Conservation (phyloP, 2,113 vertebrate species). For the Anolis carolinensis region DNA sequence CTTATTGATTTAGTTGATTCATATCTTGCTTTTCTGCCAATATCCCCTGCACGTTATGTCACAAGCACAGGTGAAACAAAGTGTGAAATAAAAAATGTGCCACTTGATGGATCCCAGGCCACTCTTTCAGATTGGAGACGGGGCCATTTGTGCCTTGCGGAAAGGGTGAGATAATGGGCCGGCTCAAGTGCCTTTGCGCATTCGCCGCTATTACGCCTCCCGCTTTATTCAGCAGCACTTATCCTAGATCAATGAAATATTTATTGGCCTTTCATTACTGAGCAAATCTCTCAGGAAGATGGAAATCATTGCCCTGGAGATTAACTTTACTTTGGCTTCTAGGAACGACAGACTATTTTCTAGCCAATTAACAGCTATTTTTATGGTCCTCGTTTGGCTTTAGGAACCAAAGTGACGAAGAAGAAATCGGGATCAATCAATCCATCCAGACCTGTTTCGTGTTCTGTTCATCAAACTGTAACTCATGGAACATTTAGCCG, state of each 20-base stretch:
- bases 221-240: conserved; percentile 79
- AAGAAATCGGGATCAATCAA: conserved; percentile 51
- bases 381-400: conserved; percentile 70
- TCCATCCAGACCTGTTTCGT: conserved; percentile 44
- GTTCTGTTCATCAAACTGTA: conserved; percentile 16
- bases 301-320: conserved; percentile 68
- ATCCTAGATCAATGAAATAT: conserved; percentile 81
- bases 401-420: conserved; percentile 64
- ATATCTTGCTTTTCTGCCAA: no score
- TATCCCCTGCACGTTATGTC: neutral
- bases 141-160: conserved; percentile 61
- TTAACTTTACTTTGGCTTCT: conserved; percentile 73
- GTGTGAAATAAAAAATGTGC: neutral
- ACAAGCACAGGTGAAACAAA: neutral
- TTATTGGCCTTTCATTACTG: conserved; percentile 80
- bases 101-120: neutral
- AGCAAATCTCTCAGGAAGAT: conserved; percentile 68
- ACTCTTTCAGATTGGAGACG: conserved; percentile 53
- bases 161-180: conserved; percentile 69
- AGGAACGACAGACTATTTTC: conserved; percentile 65
- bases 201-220: conserved; percentile 72
- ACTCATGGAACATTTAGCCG: conserved; percentile 35
- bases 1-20: no score
- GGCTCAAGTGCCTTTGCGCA: conserved; percentile 71
- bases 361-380: conserved; percentile 73